A percentile compares a stretch with the other conserved stretches of the same genome.
These are phyloP conservation scores for Drosophila mayaguana DNA, from an alignment of 2,888 invertebrate genomes.

Conservation along the genomic window DNA sequence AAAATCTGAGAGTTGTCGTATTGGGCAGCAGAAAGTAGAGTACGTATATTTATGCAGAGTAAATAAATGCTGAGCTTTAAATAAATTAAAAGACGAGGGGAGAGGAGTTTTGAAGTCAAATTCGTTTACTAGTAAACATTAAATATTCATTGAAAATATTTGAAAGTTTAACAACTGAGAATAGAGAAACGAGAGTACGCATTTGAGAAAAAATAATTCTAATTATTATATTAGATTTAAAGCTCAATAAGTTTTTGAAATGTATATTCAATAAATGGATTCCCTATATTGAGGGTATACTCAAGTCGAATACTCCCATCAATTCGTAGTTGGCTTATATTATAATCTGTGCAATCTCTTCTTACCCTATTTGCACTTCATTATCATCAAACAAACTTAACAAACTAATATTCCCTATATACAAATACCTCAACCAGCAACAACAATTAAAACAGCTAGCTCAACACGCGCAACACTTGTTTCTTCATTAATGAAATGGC, in stretches of 20 bases:
- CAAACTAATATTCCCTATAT: slow-evolving; percentile 8
- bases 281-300: too few species aligned
- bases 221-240: too few species aligned
- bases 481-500: slow-evolving; percentile 67
- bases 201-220: too few species aligned
- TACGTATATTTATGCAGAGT: neutral
- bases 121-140: neutral
- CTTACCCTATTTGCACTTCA: too few species aligned
- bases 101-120: neutral
- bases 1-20: neutral
- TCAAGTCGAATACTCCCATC: neutral
- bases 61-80: slow-evolving; percentile 8
- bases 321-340: neutral
- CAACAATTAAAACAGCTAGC: slow-evolving; percentile 4
- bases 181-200: neutral
- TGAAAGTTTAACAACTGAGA: neutral
- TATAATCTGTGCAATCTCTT: too few species aligned
- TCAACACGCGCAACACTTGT: slow-evolving; percentile 34
- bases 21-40: neutral
- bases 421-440: slow-evolving; percentile 1
- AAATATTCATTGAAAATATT: neutral
- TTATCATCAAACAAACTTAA: neutral
- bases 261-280: too few species aligned
- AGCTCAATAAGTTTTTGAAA: too few species aligned
- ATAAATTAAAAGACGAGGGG: neutral